Conservation (phyloP, 2,888 invertebrate species). For the Ommatoiulus sabulosus region DNA sequence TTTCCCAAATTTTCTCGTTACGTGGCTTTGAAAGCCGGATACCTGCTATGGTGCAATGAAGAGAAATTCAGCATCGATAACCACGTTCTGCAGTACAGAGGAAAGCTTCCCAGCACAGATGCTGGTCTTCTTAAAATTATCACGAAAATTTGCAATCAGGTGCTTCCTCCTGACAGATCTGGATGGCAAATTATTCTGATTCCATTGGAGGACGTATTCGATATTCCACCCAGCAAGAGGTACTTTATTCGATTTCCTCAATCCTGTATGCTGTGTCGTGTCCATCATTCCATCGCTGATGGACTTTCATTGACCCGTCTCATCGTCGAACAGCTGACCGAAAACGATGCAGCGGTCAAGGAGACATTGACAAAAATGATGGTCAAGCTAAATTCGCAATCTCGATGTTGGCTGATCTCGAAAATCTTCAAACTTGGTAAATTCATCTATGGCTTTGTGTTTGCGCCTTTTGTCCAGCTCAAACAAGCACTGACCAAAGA, state of each 20-base stretch:
- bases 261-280: conserved; percentile 30
- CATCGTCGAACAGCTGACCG: conserved; percentile 46
- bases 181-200: conserved; percentile 49
- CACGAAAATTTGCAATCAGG: conserved; percentile 3
- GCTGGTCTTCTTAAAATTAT: background rate
- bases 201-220: conserved; percentile 21
- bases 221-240: background rate
- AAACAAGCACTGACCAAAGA: conserved; percentile 35
- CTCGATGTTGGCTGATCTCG: background rate
- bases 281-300: conserved; percentile 54
- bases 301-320: conserved; percentile 45
- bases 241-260: background rate
- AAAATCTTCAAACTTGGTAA: background rate
- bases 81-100: conserved; percentile 34
- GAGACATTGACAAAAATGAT: background rate
- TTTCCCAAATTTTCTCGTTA: conserved; percentile 49
- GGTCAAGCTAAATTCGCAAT: background rate
- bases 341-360: background rate
- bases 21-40: background rate
- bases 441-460: conserved; percentile 35
- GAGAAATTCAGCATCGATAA: conserved; percentile 20
- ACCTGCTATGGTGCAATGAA: conserved; percentile 49
- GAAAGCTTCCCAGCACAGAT: background rate
- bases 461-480: conserved; percentile 45
- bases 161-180: background rate